Evolutionary conservation across 2,797 vertebrate genomes (phyloP), one percentile per base, ranked within the genome.

Genomic region (Catharus ustulatus): DNA sequence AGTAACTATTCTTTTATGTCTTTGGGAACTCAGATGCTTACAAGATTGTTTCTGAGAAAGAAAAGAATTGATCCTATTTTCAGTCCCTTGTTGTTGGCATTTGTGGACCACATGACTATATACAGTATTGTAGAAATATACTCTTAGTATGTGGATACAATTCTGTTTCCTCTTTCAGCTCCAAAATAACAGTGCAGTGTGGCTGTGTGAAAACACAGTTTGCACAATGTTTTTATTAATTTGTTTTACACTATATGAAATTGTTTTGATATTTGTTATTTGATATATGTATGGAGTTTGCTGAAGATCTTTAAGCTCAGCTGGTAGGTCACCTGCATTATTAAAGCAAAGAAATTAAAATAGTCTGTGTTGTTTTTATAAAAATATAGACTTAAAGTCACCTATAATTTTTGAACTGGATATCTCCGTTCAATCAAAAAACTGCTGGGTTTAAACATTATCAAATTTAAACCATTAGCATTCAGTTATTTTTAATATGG

Each of bases 1-100:
- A 97, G 97, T 97, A 97, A 96, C 97, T 97, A 93, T 97, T 98
- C 98, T 98, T 98, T 98, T 97, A 98, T 98, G 97, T 98, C 96
- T 97, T 96, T 95, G 90, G 96, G 96, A 97, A 95, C 96, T 96
- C 94, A 87, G 96, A 94, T 96, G 93, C 97, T 98, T 97, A 97
- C 97, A 98, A 97, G 97, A 96, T 97, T 97, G 97, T 98, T 98
- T 98, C 98, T 94, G 96, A 96, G 95, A 97, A 97, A 93, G 96
- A 95, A 96, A 97, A 97, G 97, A 97, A 97, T 91, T 94, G 97
- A 98, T 97, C 96, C 97, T 97, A 94, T 98, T 98, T 98, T 98
- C 97, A 97, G 97, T 96, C 84, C 77, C 97, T 95, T 97, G 91
- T 97, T 95, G 95, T 95, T 97, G 94, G 95, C 95, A 91, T 96